These are phyloP conservation scores for Stenodema calcarata DNA, from an alignment of 2,888 invertebrate species.

Conservation along the genomic window DNA sequence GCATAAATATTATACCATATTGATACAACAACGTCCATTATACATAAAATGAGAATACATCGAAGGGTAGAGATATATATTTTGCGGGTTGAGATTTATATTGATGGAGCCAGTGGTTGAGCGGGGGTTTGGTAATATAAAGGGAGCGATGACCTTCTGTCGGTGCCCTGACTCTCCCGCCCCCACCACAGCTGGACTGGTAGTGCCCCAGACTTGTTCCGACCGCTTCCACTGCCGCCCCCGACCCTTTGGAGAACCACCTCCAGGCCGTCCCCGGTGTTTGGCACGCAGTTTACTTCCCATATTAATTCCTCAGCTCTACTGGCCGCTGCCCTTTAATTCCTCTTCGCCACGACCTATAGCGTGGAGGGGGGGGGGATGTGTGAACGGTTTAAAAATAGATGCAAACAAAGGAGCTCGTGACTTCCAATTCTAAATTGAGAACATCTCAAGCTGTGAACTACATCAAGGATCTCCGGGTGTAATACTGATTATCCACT, in stretches of 20 bases:
- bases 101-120: neutral
- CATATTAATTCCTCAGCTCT: constrained; percentile 1
- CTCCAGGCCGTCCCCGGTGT: neutral
- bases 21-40: neutral
- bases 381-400: neutral
- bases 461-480: too few relatives aligned
- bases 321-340: constrained; percentile 4
- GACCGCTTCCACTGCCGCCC: neutral
- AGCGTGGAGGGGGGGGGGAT: neutral
- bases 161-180: neutral
- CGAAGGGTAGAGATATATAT: neutral
- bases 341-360: neutral
- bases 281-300: constrained; percentile 10
- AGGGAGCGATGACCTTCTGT: constrained; percentile 16
- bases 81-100: neutral
- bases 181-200: neutral
- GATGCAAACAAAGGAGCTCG: neutral
- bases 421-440: neutral
- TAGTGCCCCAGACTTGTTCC: neutral
- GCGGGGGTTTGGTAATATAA: neutral
- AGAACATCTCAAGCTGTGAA: too few relatives aligned
- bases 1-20: neutral
- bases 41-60: neutral
- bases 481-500: too few relatives aligned
- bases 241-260: neutral